Evolutionary conservation across 2,888 invertebrate genomes (phyloP).

Genomic region (Lasioglossum leucozonium): DNA sequence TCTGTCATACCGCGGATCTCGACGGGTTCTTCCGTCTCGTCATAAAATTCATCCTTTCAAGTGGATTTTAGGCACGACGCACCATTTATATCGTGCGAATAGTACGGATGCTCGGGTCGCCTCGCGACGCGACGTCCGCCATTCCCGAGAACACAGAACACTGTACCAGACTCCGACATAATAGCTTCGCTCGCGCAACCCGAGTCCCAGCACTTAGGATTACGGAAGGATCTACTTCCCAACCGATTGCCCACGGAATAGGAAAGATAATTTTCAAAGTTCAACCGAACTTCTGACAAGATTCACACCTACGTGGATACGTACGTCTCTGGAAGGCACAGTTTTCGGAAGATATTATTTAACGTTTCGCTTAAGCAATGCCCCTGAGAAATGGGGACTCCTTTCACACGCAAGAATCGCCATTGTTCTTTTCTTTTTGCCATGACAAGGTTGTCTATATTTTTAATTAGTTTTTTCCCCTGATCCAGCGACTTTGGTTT

Average conservation of each 20-base stretch:
- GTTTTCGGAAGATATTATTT: neutral
- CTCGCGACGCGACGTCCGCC: constrained; percentile 16
- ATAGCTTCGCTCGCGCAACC: neutral
- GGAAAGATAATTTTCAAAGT: constrained; percentile 49
- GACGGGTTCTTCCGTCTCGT: neutral
- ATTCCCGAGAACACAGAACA: constrained; percentile 20
- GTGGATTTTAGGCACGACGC: neutral
- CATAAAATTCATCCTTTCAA: neutral
- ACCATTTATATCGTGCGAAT: constrained; percentile 13
- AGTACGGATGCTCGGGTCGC: neutral
- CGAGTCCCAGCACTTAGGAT: constrained; percentile 29
- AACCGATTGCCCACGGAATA: constrained; percentile 47
- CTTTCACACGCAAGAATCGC: neutral
- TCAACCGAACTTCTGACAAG: constrained; percentile 43
- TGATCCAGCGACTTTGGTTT: too few relatives aligned
- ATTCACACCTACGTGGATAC: constrained; percentile 11
- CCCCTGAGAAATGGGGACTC: neutral
- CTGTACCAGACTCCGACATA: constrained; percentile 1
- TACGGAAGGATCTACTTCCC: neutral
- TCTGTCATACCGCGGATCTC: neutral
- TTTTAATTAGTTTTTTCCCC: too few relatives aligned
- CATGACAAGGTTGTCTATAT: too few relatives aligned
- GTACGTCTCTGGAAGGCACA: too few relatives aligned
- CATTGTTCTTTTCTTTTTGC: neutral
- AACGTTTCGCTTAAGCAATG: neutral